Evolutionary conservation across 2,888 invertebrate species (phyloP).

Genomic region (Agrotis clavis): DNA sequence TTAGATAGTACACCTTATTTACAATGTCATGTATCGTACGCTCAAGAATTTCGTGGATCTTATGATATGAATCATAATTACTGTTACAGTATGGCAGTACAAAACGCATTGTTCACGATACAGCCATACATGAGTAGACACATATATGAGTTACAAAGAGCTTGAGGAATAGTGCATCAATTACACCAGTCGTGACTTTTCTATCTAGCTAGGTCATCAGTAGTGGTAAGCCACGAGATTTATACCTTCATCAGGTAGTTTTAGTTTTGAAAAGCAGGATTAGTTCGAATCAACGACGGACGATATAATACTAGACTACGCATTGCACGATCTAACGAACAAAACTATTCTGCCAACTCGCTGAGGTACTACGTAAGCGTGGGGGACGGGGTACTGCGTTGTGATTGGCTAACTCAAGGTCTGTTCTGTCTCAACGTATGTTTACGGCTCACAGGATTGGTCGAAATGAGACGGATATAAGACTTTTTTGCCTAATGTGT

Average conservation of each 20-base stretch:
- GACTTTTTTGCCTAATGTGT: too few species aligned
- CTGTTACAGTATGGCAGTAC: background rate
- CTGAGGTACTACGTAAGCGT: too few species aligned
- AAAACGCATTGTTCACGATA: background rate
- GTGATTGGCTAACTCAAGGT: too few species aligned
- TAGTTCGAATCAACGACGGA: too few species aligned
- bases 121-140: background rate
- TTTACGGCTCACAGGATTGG: too few species aligned
- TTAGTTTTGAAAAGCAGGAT: background rate
- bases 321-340: too few species aligned
- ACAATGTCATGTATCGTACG: constrained; percentile 1
- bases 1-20: constrained; percentile 25
- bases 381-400: too few species aligned
- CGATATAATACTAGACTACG: too few species aligned
- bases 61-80: constrained; percentile 8
- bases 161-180: background rate
- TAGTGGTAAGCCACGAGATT: background rate
- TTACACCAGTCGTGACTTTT: background rate
- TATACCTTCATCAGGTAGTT: too few species aligned
- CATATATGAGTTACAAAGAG: constrained; percentile 15
- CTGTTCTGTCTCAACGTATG: too few species aligned
- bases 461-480: too few species aligned
- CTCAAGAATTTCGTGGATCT: constrained; percentile 13
- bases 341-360: too few species aligned
- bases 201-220: background rate